These are phyloP conservation scores for Sebastiscus albofasciatus DNA, from an alignment of 2,797 vertebrate genomes.

Conservation along the genomic window DNA sequence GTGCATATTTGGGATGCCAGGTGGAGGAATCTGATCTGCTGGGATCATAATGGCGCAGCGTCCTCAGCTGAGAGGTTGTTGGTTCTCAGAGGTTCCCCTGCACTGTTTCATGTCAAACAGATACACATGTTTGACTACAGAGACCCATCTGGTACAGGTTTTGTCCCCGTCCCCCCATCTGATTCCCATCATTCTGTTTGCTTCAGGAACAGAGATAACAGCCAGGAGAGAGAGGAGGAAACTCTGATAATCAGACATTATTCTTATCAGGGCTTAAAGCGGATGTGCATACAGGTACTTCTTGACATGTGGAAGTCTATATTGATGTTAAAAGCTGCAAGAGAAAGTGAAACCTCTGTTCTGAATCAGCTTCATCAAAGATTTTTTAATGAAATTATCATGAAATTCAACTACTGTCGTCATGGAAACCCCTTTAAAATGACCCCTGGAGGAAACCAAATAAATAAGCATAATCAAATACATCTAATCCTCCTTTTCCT, in stretches of 20 bases:
- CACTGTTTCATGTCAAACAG: constrained; percentile 28
- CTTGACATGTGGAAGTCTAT: neutral
- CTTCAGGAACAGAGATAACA: constrained; percentile 29
- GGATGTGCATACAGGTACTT: constrained; percentile 15
- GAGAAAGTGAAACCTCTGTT: constrained; percentile 1
- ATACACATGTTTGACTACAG: neutral
- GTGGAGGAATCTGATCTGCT: constrained; percentile 62
- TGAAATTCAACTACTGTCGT: neutral
- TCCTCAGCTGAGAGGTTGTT: constrained; percentile 32
- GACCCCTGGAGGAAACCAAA: neutral
- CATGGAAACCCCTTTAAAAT: neutral
- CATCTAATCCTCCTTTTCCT: neutral
- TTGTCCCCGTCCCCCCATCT: constrained; percentile 17
- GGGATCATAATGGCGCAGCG: constrained; percentile 37
- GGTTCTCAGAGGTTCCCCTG: neutral
- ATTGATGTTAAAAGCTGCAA: neutral
- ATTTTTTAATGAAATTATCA: neutral
- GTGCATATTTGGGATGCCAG: constrained; percentile 57
- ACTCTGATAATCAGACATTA: neutral
- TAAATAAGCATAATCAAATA: neutral
- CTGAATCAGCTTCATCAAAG: neutral
- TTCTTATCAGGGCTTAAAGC: constrained; percentile 1
- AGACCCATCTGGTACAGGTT: constrained; percentile 47
- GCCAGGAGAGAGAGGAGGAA: constrained; percentile 6
- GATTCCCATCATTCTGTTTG: constrained; percentile 44